These are phyloP conservation scores for Poecile atricapillus DNA, from an alignment of 2,113 vertebrate species.

Conservation along the genomic window DNA sequence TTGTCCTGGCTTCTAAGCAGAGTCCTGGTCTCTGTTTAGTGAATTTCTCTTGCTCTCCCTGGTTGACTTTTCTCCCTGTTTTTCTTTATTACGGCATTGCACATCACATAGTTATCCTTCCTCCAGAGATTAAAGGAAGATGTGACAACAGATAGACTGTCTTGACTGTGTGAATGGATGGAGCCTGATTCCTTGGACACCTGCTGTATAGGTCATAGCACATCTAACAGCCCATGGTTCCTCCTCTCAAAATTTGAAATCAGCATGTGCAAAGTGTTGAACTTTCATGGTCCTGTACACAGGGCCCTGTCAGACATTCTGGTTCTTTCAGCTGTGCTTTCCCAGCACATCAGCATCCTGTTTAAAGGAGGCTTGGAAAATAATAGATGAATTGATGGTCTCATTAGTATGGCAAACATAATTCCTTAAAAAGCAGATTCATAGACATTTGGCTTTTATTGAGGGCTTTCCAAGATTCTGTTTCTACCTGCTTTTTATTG, in stretches of 20 bases:
- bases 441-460: background rate
- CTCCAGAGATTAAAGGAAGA: background rate
- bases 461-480: background rate
- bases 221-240: background rate
- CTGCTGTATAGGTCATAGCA: background rate
- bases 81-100: background rate
- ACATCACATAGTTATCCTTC: background rate
- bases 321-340: constrained; percentile 10
- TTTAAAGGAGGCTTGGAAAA: background rate
- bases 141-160: background rate
- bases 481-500: constrained; percentile 30
- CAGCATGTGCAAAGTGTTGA: background rate
- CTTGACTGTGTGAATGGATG: background rate
- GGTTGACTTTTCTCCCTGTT: background rate
- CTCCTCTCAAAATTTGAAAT: background rate
- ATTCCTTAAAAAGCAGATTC: background rate
- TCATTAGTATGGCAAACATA: background rate
- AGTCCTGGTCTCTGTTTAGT: background rate
- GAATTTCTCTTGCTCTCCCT: background rate
- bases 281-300: background rate
- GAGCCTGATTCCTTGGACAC: background rate
- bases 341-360: background rate
- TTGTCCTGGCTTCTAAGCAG: background rate
- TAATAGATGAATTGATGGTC: background rate
- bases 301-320: background rate